Base-by-base conservation (phyloP, 1,140 invertebrate genomes). In the Matsumurasca onukii region DNA sequence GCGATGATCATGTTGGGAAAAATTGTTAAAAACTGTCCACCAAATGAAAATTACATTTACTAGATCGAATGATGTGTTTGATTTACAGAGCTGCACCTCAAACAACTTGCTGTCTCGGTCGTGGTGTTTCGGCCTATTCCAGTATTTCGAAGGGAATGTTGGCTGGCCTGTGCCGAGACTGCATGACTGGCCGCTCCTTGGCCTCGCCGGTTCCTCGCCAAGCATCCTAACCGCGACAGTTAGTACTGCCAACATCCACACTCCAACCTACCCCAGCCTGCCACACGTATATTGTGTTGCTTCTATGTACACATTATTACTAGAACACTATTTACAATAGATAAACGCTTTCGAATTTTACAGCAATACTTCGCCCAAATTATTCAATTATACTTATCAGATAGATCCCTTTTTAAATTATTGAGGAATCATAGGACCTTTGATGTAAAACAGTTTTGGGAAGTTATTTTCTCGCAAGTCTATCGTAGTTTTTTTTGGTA, bases 161-260 rank as follows among this genome's bases (percentile, higher is more conserved):
- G 87, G 85, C 69, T 91, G 87, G 48, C 86, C 86, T 64, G 83
- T 95, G 67, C 92, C 92, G 66, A 83, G 89, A 70, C 88, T 91
- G 74, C 94, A 91, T 79, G 89, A 93, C 78, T 93, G 91, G 90
- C 92, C 92, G 72, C 82, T 94, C 89, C 91, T 22, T 92, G 89
- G 89, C 90, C 90, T 69, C 83, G 89, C 78, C 79, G 84, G 72
- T 86, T 87, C 77, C 80, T 84, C 75, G 79, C 85, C 76, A 86
- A 88, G 78, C 82, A 85, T 75, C 83, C 82, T 31, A 85, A 85
- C 70, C 77, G 84, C 71, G 81, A 86, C 76, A 85, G 84, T 84
- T 86, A 86, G 84, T 82, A 82, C 55, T 3, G 24, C 15, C 5
- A 22, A 9, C 5, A 5, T 17, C 34, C 17, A 39, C 34, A 17